phyloP scores from a whole-genome alignment of 2,113 vertebrate genomes.

The Aix galericulata region DNA sequence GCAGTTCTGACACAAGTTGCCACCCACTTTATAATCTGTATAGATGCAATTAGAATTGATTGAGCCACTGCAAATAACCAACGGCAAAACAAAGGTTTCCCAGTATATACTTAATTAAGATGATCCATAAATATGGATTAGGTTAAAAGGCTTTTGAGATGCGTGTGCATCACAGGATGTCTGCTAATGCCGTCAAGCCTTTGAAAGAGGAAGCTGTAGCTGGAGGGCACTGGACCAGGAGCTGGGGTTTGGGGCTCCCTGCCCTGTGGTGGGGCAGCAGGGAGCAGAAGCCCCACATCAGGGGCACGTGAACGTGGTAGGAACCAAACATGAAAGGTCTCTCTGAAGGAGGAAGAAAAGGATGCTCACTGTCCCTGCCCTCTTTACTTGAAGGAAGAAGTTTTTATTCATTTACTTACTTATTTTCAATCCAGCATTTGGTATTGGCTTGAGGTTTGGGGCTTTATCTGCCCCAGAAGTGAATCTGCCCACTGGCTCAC shows the following conservation, averaged over 20 bases:
- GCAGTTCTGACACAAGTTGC: constrained; percentile 39
- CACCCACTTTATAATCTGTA: constrained; percentile 40
- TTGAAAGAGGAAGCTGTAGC: not conserved
- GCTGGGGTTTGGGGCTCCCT: not conserved
- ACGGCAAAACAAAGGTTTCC: constrained; percentile 52
- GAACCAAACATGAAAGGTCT: not conserved
- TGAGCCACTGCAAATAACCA: constrained; percentile 47
- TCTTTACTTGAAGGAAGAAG: not conserved
- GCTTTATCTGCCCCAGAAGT: not conserved
- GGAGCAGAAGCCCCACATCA: not conserved
- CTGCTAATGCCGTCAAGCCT: not conserved
- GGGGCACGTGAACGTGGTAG: not conserved
- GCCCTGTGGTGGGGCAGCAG: not conserved
- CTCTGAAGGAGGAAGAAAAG: not conserved
- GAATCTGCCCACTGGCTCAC: not conserved
- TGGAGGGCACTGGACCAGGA: not conserved
- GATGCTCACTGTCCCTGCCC: not conserved
- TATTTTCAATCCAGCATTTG: not conserved
- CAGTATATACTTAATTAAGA: constrained; percentile 34
- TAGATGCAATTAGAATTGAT: constrained; percentile 64
- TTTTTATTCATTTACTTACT: not conserved
- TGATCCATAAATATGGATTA: constrained; percentile 64
- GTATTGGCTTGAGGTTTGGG: not conserved
- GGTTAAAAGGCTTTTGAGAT: constrained; percentile 11
- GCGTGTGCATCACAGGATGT: not conserved